phyloP scores from a whole-genome alignment of 37 sponge, comb jelly and placozoan species.

The Petrosia ficiformis region DNA sequence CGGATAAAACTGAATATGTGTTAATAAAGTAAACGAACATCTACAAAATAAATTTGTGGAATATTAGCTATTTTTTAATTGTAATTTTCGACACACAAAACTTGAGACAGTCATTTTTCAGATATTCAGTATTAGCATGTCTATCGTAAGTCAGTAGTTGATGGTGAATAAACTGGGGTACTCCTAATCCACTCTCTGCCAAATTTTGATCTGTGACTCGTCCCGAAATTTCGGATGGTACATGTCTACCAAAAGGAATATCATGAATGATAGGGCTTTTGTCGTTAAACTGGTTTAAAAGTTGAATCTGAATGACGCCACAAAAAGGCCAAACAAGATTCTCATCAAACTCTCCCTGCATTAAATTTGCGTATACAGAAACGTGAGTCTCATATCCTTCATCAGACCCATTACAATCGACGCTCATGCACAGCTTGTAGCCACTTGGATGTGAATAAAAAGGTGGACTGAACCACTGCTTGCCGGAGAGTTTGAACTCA shows the following conservation, averaged over 20 bases:
- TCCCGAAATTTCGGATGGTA: constrained; percentile 9
- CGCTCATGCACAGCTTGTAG: constrained; percentile 27
- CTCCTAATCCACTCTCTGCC: constrained; percentile 37
- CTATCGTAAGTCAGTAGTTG: neutral
- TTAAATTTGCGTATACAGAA: constrained; percentile 16
- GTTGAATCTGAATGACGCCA: constrained; percentile 7
- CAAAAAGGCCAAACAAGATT: constrained; percentile 30
- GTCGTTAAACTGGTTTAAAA: neutral
- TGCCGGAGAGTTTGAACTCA: neutral
- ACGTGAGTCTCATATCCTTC: constrained; percentile 23
- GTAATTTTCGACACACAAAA: constrained; percentile 13
- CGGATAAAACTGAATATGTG: no score
- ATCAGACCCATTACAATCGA: constrained; percentile 18
- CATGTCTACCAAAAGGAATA: constrained; percentile 13
- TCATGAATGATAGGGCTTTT: constrained; percentile 1
- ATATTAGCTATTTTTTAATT: no score
- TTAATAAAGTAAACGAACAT: no score
- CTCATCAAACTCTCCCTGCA: constrained; percentile 34
- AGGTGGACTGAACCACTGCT: constrained; percentile 11
- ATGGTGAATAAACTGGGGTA: constrained; percentile 28
- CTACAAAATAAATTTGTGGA: no score
- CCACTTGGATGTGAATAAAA: constrained; percentile 13
- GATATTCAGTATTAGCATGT: constrained; percentile 16
- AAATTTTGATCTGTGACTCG: constrained; percentile 17
- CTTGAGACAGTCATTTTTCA: constrained; percentile 38